phyloP scores from a whole-genome alignment of 2,888 invertebrate genomes.

The Patella pellucida region DNA sequence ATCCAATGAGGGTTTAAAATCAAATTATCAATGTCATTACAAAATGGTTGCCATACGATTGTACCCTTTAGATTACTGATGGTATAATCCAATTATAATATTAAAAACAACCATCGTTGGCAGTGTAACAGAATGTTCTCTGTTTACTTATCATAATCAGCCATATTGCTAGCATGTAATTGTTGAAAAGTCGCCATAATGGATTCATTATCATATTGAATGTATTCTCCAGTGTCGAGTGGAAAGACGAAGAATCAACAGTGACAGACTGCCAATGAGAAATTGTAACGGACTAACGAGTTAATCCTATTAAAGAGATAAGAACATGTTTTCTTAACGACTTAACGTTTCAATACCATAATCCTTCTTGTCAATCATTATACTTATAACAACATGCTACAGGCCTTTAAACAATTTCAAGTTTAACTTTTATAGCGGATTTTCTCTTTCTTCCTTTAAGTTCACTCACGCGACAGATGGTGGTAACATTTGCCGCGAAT shows the following conservation, averaged over 20 bases:
- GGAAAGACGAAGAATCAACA: background rate
- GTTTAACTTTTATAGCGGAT: background rate
- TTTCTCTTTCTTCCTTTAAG: background rate
- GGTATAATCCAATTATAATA: too few relatives aligned
- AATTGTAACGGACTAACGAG: background rate
- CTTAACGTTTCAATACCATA: background rate
- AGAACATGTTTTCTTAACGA: background rate
- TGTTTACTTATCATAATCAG: background rate
- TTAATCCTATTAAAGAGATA: background rate
- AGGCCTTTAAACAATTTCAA: background rate
- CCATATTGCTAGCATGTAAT: too few relatives aligned
- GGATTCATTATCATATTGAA: too few relatives aligned
- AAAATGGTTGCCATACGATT: too few relatives aligned
- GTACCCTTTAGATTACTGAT: too few relatives aligned
- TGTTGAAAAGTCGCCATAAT: too few relatives aligned
- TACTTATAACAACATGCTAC: conserved; percentile 3
- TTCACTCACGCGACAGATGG: background rate
- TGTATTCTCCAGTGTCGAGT: background rate
- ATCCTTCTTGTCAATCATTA: background rate
- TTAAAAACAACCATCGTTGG: too few relatives aligned
- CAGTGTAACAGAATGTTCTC: background rate
- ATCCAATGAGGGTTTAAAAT: too few relatives aligned
- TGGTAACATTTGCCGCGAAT: conserved; percentile 1
- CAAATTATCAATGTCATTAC: too few relatives aligned
- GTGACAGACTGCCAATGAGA: background rate